Base-by-base conservation (phyloP, 2,113 vertebrate species). In the Cettia cetti region DNA sequence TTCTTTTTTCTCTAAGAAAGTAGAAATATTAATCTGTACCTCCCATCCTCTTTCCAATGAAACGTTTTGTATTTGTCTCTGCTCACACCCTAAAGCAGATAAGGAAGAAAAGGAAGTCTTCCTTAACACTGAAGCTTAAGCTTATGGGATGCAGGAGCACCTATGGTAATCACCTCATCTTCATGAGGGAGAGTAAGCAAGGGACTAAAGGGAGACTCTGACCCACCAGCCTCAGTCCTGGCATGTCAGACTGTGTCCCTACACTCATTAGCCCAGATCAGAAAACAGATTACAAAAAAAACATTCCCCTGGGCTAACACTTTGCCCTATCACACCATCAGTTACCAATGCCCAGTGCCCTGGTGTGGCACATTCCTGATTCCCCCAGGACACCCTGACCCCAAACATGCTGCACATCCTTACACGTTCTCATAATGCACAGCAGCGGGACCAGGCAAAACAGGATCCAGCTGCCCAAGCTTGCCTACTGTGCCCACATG, bases 351-450 rank as follows among this genome's bases (percentile, higher is more conserved):
- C 27, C 45, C 56, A 12, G 24, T 33, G 54, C 28, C 11, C 19
- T 20, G 31, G 20, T 16, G 15, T 26, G 35, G 31, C 74, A 88
- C 35, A 13, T 17, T 31, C 23, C 35, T 7, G 33, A 27, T 33
- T 50, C 42, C 53, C 42, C 28, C 79, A 80, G n/a, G 63, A 72
- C 57, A 81, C 45, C 15, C 7, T 3, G 14, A 76, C 50, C 42
- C 33, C 35, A 37, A 56, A 74, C 0, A 1, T 5, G 12, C 47
- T n/a, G 47, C 42, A 37, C 37, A 39, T 56, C 44, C 37, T 35
- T 27, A 30, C 7, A 2, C 0, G 7, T 35, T 57, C 61, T 77
- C 47, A 1, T 4, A 45, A 82, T 0, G 0, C 52, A 45, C 40
- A 64, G 57, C 45, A 90, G n/a, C 30, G 78, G 54, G 12, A 66